Evolutionary conservation across 2,113 vertebrate species (phyloP), one percentile per base, ranked within the genome.

Genomic region (Tragelaphus strepsiceros): DNA sequence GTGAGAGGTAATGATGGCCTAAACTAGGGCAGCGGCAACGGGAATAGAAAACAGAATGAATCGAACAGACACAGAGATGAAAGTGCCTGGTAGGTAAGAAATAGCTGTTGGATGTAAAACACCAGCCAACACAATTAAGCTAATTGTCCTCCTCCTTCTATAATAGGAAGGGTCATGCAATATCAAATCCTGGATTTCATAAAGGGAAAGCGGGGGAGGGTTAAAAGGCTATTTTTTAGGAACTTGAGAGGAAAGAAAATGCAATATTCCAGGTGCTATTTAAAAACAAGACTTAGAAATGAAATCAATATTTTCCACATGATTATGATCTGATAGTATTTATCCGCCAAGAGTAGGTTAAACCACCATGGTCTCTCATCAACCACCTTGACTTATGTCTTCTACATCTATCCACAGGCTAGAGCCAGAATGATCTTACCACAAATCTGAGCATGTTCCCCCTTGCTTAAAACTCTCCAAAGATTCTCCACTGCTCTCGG

Each of bases 11-110:
- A 89, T 93, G 86, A 93, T 81, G 94, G 39, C 80, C 97, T 78
- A 92, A 97, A 93, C 91, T 95, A 95, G 97, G 96, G 80, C 97
- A 98, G 91, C 26, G 19, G 96, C 91, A 43, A 62, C 32, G 89
- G 95, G 96, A 97, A 96, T 61, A 97, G 83, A 59, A 83, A 61
- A 77, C 56, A 5, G 88, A 94, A 80, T 74, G 78, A 84, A 92
- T 53, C 77, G 54, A 82, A 71, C 16, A 92, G 86, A 96, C 96
- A 88, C 28, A 49, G 92, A 97, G 91, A 97, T 84, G 51, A 91
- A 94, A 78, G 84, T 49, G 51, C 67, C 93, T 89, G 5, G 22
- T 35, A 97, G 80, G 86, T 94, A 93, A 88, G 89, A 94, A 94
- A 93, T 87, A 54, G 46, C 93, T 96, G 82, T 67, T 97, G 89